Percentiles rank a stretch among this genome's conserved stretches.
Conservation (phyloP, 2,888 invertebrate genomes). For the Parochlus steinenii region DNA sequence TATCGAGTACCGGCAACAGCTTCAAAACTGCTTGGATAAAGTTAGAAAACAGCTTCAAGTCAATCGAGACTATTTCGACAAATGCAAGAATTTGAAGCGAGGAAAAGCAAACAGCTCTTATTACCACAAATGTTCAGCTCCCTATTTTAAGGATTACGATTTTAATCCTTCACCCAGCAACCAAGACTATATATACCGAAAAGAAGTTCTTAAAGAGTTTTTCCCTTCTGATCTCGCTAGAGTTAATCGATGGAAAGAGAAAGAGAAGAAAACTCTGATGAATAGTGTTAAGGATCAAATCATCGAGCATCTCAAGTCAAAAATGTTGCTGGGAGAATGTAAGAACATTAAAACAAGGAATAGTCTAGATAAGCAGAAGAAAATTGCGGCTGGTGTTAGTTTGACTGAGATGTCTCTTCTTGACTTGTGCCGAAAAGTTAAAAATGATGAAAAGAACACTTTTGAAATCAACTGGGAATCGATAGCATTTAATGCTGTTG, state of each 20-base stretch:
- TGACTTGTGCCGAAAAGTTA: conserved; percentile 2
- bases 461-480: conserved; percentile 26
- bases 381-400: conserved; percentile 2
- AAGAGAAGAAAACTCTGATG: conserved; percentile 38
- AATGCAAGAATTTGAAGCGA: conserved; percentile 3
- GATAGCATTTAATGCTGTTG: conserved; percentile 24
- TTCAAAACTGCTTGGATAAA: conserved; percentile 17
- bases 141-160: conserved; percentile 48
- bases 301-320: conserved; percentile 12
- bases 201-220: conserved; percentile 20
- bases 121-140: conserved; percentile 33
- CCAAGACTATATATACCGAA: conserved; percentile 37
- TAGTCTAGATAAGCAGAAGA: conserved; percentile 1
- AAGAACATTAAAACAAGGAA: conserved; percentile 1
- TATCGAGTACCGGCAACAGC: conserved; percentile 16
- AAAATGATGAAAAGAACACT: conserved; percentile 11
- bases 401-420: conserved; percentile 1
- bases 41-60: conserved; percentile 18
- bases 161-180: conserved; percentile 40
- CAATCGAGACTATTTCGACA: conserved; percentile 17
- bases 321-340: conserved; percentile 6
- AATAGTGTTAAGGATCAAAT: conserved; percentile 32
- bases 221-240: conserved; percentile 31
- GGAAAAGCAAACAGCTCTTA: conserved; percentile 17
- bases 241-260: conserved; percentile 36